Evolutionary conservation across 1,140 invertebrate species (phyloP), one percentile per base, ranked within the genome.

Genomic region (Pogonomyrmex californicus): DNA sequence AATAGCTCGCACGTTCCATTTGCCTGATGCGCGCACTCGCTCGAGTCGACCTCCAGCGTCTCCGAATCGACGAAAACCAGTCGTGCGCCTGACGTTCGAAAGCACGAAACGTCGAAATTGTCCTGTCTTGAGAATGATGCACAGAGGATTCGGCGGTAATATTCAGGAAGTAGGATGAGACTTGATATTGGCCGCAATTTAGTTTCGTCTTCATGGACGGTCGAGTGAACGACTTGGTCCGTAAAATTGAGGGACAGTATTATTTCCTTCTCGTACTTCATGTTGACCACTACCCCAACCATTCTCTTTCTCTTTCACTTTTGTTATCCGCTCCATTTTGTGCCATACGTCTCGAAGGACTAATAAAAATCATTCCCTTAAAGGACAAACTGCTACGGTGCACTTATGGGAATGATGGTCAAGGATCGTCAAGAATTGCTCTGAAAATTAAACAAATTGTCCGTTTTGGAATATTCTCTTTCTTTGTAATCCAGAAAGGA

Each of bases 161-260:
- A 90, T 88, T 77, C 85, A 82, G 68, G 47, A 71, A 85, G 36
- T 56, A 54, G 77, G 9, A 81, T 33, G 65, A 65, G 62, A 88
- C 71, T 78, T 47, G 86, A 30, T 62, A 41, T 56, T 56, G 86
- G 77, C 66, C 83, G 87, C 87, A 91, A 91, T 92, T 92, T 92
- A 85, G 85, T 88, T 87, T 68, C 68, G 63, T 86, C 86, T 93
- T 93, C 91, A 91, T 91, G 91, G 91, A 91, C 86, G 85, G 75
- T 58, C 89, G 89, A 85, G 58, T 89, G 79, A 77, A 87, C 77
- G 85, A 88, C 75, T 79, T 91, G 91, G 88, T 81, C 91, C 92
- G 93, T 93, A 93, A 94, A 94, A 93, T 93, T 91, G 92, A 91
- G 87, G 87, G 87, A 73, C 91, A 85, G 87, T 91, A 94, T 93